phyloP scores from a whole-genome alignment of 2,888 invertebrate species.

The Cosmopolites sordidus region DNA sequence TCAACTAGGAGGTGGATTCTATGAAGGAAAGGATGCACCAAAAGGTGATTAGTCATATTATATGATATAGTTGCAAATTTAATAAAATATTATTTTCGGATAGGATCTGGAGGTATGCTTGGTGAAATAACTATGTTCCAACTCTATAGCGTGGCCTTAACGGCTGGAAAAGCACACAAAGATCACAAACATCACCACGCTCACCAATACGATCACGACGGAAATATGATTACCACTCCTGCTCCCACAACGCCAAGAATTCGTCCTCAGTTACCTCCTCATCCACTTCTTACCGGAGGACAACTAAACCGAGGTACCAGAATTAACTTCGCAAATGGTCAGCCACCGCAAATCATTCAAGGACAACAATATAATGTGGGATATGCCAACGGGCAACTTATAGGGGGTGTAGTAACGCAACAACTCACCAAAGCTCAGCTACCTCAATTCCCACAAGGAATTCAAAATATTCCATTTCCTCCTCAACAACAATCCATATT shows the following conservation, averaged over 20 bases:
- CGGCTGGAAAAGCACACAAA: conserved; percentile 81
- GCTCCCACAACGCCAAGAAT: conserved; percentile 57
- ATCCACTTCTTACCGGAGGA: conserved; percentile 58
- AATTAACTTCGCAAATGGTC: conserved; percentile 51
- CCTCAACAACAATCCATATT: conserved; percentile 8
- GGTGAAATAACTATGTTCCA: conserved; percentile 79
- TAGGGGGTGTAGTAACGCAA: conserved; percentile 40
- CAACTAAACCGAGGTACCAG: conserved; percentile 59
- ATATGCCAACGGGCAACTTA: conserved; percentile 63
- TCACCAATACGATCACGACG: conserved; percentile 73
- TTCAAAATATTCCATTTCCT: conserved; percentile 10
- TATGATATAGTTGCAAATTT: not conserved
- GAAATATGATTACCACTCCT: conserved; percentile 57
- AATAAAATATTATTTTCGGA: not conserved
- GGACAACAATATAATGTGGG: conserved; percentile 55
- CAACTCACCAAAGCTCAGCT: conserved; percentile 29
- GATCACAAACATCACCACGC: conserved; percentile 86
- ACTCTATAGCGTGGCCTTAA: conserved; percentile 73
- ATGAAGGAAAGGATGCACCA: conserved; percentile 51
- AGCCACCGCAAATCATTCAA: conserved; percentile 50
- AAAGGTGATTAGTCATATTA: conserved; percentile 43
- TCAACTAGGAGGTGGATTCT: conserved; percentile 55
- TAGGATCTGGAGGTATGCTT: conserved; percentile 62
- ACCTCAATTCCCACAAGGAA: conserved; percentile 21
- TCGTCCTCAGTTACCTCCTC: conserved; percentile 51